Evolutionary conservation across 2,113 vertebrate species (phyloP).

Genomic region (Tiliqua scincoides): DNA sequence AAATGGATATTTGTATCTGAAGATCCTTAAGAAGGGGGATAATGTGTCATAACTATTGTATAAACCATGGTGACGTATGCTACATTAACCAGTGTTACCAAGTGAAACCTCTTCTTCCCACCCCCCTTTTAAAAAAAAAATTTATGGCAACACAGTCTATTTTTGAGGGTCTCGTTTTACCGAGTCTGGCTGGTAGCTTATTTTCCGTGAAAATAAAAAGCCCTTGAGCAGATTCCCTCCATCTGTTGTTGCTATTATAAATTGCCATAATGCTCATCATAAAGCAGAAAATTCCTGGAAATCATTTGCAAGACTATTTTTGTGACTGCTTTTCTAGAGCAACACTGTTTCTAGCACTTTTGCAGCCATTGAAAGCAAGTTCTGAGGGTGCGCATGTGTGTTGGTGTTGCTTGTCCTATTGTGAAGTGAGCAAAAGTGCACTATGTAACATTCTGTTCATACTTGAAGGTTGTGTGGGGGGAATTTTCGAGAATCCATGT

Average conservation of each 20-base stretch:
- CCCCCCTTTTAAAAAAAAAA: constrained; percentile 28
- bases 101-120: neutral
- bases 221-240: constrained; percentile 60
- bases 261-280: constrained; percentile 64
- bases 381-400: neutral
- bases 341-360: constrained; percentile 28
- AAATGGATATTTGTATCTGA: constrained; percentile 29
- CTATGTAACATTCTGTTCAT: constrained; percentile 29
- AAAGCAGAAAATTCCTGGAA: constrained; percentile 74
- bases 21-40: constrained; percentile 23
- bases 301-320: constrained; percentile 64
- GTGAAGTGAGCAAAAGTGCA: constrained; percentile 49
- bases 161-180: constrained; percentile 49
- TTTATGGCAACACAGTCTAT: constrained; percentile 59
- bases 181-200: constrained; percentile 48
- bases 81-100: constrained; percentile 37
- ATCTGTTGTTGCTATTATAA: constrained; percentile 67
- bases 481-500: constrained; percentile 17
- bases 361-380: constrained; percentile 47
- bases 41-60: constrained; percentile 9
- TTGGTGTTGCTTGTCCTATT: constrained; percentile 41
- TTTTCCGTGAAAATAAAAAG: constrained; percentile 67
- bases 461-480: constrained; percentile 4
- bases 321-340: constrained; percentile 62
- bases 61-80: constrained; percentile 38